Percentiles rank a stretch among this genome's conserved stretches.
Evolutionary conservation across 2,797 vertebrate species (phyloP).

Genomic region (Eleutherodactylus coqui): DNA sequence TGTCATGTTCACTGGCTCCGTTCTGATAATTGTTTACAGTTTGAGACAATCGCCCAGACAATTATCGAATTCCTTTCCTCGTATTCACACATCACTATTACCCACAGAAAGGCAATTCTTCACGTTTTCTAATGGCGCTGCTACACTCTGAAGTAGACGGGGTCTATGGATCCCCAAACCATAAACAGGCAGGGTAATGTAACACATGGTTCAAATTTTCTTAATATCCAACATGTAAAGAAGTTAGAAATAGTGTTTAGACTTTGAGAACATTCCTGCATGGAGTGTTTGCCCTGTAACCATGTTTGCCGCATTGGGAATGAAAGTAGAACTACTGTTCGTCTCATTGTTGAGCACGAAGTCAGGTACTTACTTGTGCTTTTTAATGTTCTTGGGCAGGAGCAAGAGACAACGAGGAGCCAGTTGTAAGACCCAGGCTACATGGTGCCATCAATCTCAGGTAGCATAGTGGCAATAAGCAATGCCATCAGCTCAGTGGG

Average conservation of each 20-base stretch:
- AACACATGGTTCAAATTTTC: neutral
- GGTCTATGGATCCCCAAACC: neutral
- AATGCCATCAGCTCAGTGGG: too few species aligned
- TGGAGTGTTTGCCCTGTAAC: neutral
- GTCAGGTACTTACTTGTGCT: neutral
- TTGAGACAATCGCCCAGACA: slow-evolving; percentile 38
- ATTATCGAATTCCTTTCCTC: neutral
- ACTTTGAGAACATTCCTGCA: neutral
- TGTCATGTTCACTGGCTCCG: slow-evolving; percentile 15
- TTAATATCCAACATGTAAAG: neutral
- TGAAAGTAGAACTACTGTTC: neutral
- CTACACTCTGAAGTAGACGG: neutral
- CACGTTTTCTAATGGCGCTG: neutral
- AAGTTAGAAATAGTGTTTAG: neutral
- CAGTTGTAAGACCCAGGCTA: too few species aligned
- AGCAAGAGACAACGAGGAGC: neutral
- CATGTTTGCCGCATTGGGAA: neutral
- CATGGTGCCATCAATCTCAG: too few species aligned
- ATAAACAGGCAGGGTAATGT: neutral
- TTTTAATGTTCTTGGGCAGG: neutral
- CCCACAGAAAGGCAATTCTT: slow-evolving; percentile 18
- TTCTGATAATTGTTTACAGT: slow-evolving; percentile 6
- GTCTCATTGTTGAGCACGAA: neutral
- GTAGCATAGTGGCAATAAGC: too few species aligned
- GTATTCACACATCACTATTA: neutral